A percentile compares a stretch with the other conserved stretches of the same genome.
These are phyloP conservation scores for Eumeta japonica DNA, from an alignment of 1,140 invertebrate species.

Conservation along the genomic window DNA sequence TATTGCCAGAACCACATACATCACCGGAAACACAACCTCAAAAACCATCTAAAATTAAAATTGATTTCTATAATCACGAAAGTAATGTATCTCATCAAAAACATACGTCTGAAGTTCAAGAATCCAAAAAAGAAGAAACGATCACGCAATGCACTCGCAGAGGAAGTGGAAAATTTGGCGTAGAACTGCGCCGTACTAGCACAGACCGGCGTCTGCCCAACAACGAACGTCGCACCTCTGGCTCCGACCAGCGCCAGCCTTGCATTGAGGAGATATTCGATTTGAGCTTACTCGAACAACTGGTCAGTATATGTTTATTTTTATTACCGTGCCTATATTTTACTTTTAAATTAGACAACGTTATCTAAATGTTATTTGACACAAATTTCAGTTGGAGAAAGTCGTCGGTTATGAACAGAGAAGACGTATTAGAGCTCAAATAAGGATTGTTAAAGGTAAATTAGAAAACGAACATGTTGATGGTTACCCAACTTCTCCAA, in stretches of 20 bases:
- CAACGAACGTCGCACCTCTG: conserved; percentile 39
- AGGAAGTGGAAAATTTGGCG: conserved; percentile 64
- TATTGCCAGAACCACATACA: conserved; percentile 12
- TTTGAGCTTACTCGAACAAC: conserved; percentile 65
- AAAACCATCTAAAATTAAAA: conserved; percentile 19
- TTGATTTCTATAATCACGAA: too few species aligned
- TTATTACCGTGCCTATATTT: conserved; percentile 12
- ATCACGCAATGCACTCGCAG: conserved; percentile 40
- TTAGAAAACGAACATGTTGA: conserved; percentile 32
- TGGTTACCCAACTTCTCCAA: conserved; percentile 1
- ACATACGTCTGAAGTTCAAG: conserved; percentile 17
- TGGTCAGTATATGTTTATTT: conserved; percentile 49
- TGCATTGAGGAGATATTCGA: conserved; percentile 72
- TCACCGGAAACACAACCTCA: conserved; percentile 14
- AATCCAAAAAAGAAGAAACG: conserved; percentile 36
- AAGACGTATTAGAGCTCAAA: conserved; percentile 71
- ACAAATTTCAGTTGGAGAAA: conserved; percentile 65
- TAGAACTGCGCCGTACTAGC: conserved; percentile 60
- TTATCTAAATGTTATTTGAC: conserved; percentile 8
- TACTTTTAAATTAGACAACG: too few species aligned
- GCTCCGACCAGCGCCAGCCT: conserved; percentile 45
- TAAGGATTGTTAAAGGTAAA: conserved; percentile 65
- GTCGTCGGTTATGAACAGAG: conserved; percentile 72
- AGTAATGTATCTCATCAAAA: too few species aligned
- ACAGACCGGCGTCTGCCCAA: conserved; percentile 41